Evolutionary conservation across 2,888 invertebrate genomes (phyloP).

Genomic region (Linhomoeus sp.): DNA sequence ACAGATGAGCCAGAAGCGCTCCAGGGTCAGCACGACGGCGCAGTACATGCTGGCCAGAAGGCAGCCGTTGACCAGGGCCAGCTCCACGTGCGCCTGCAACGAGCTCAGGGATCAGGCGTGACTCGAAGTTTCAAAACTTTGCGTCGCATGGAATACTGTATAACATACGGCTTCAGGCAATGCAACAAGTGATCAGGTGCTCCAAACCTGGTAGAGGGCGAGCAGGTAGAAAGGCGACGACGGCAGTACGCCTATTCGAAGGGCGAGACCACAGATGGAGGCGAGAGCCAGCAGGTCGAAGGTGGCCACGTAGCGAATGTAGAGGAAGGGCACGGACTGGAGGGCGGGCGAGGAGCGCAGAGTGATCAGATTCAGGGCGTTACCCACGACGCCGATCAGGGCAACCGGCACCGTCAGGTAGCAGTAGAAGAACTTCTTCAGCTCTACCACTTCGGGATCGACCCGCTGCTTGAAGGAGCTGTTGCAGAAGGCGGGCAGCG

Average conservation of each 20-base stretch:
- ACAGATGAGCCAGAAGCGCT: conserved; percentile 12
- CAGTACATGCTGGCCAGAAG: conserved; percentile 21
- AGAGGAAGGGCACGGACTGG: conserved; percentile 57
- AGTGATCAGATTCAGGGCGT: conserved; percentile 54
- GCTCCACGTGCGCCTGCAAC: conserved; percentile 48
- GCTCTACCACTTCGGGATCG: neutral
- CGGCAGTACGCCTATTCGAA: neutral
- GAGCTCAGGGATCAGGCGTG: no score
- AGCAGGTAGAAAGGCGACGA: conserved; percentile 26
- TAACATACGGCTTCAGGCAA: no score
- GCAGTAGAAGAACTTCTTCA: conserved; percentile 38
- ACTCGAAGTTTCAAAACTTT: no score
- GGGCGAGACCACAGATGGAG: conserved; percentile 36
- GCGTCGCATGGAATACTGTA: no score
- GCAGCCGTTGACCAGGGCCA: conserved; percentile 50
- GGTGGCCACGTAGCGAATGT: conserved; percentile 51
- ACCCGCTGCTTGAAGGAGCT: neutral
- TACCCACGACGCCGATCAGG: conserved; percentile 51
- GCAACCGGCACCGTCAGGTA: conserved; percentile 38
- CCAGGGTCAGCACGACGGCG: conserved; percentile 21
- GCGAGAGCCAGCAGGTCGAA: conserved; percentile 50
- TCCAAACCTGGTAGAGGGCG: conserved; percentile 8
- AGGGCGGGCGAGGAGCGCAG: conserved; percentile 53
- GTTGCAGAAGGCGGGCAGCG: no score
- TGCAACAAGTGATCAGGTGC: no score